Base-by-base conservation (phyloP, 2,888 invertebrate species). In the Parelbella ahira region DNA sequence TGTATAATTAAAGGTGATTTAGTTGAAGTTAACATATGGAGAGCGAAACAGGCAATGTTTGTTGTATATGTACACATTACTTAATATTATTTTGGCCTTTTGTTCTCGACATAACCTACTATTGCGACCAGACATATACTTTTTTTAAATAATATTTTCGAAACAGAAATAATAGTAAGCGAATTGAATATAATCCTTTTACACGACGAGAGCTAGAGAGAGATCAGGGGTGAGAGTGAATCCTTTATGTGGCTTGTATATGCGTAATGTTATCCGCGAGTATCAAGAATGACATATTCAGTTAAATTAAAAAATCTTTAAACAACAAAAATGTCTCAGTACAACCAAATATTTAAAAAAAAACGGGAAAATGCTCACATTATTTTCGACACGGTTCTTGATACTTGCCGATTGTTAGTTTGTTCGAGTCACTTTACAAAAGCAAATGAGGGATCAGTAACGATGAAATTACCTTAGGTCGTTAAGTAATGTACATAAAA, bases 401-500 rank as follows among this genome's bases (percentile, higher is more conserved):
- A n/a, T n/a, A n/a, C n/a, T n/a, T n/a, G n/a, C n/a, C n/a, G n/a
- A n/a, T n/a, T n/a, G n/a, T n/a, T n/a, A n/a, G n/a, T n/a, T n/a
- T n/a, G n/a, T n/a, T 15, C 4, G 33, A 34, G 34, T 28, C 27
- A 21, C 28, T 34, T 42, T 36, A 42, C 28, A 58, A 62, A 58
- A 57, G 68, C 60, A 76, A 78, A 71, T 71, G 72, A 69, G 86
- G 83, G 83, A 84, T 76, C 86, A 84, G 62, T 67, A 60, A 65
- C 55, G 54, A 67, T 61, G 64, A 67, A 67, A 69, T 70, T 53
- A 58, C 59, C 50, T 45, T 63, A 62, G 58, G 45, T 46, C 61
- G 61, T 63, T 72, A 73, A 68, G 67, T 64, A 59, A 63, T 82
- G 80, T 83, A 80, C 55, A 77, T 80, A 78, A 41, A 68, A 53